These are phyloP conservation scores for Drosophila rellima DNA, from an alignment of 2,888 invertebrate species.

Conservation along the genomic window DNA sequence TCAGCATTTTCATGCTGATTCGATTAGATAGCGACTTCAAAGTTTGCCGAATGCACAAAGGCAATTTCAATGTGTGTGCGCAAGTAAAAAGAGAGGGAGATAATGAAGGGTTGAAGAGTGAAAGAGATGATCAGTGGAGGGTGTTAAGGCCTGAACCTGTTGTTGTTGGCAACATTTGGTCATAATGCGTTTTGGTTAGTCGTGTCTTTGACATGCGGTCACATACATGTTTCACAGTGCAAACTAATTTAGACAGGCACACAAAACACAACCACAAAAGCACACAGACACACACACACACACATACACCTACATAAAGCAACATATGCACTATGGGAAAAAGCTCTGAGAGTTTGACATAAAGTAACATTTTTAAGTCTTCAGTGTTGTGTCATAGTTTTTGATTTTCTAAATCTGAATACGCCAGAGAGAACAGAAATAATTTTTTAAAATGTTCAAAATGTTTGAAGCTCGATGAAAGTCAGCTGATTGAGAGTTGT, in stretches of 20 bases:
- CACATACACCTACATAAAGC: conserved; percentile 5
- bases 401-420: no score
- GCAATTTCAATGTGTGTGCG: conserved; percentile 40
- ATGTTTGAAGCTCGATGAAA: no score
- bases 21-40: conserved; percentile 48
- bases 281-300: conserved; percentile 12
- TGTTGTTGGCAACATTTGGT: conserved; percentile 43
- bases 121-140: not conserved
- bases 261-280: conserved; percentile 10
- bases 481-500: no score
- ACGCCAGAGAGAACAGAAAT: no score
- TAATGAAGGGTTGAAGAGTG: not conserved
- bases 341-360: no score
- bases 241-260: conserved; percentile 50
- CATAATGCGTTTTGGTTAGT: conserved; percentile 29
- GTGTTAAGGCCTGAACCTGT: conserved; percentile 21
- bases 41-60: conserved; percentile 48
- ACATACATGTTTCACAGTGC: conserved; percentile 25
- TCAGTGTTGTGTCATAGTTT: no score
- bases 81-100: not conserved
- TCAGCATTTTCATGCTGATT: conserved; percentile 38
- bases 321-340: no score
- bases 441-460: no score
- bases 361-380: no score
- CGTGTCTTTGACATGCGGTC: conserved; percentile 27